Conservation (phyloP, 2,797 vertebrate species). For the Morelia viridis region DNA sequence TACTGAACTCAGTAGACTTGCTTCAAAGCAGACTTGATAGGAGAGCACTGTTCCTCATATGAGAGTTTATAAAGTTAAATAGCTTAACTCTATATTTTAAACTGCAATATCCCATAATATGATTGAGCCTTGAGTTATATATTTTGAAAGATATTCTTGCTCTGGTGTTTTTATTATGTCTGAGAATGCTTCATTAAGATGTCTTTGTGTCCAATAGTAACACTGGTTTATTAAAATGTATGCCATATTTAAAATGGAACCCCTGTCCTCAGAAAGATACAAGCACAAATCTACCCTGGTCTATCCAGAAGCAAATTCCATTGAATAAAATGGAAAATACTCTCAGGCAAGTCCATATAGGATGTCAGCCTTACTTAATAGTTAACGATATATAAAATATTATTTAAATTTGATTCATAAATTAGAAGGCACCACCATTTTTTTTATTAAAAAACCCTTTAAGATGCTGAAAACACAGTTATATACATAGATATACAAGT, state of each 20-base stretch:
- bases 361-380: not conserved
- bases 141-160: not conserved
- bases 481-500: not conserved
- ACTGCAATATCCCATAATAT: not conserved
- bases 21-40: not conserved
- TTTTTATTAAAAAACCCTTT: conserved; percentile 11
- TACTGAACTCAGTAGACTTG: not conserved
- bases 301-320: not conserved
- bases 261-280: not conserved
- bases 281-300: not conserved
- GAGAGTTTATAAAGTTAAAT: not conserved
- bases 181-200: not conserved
- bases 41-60: not conserved
- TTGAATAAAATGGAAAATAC: not conserved
- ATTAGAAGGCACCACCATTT: not conserved
- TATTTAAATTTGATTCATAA: conserved; percentile 2
- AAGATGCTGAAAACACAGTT: not conserved
- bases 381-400: not conserved
- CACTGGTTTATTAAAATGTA: not conserved
- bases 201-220: not conserved
- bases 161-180: not conserved
- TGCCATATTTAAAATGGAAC: not conserved
- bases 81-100: not conserved
- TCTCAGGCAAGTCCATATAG: not conserved
- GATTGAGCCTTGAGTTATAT: not conserved